These are phyloP conservation scores for Urocynchramus pylzowi DNA, from an alignment of 2,113 vertebrate species.

Conservation along the genomic window DNA sequence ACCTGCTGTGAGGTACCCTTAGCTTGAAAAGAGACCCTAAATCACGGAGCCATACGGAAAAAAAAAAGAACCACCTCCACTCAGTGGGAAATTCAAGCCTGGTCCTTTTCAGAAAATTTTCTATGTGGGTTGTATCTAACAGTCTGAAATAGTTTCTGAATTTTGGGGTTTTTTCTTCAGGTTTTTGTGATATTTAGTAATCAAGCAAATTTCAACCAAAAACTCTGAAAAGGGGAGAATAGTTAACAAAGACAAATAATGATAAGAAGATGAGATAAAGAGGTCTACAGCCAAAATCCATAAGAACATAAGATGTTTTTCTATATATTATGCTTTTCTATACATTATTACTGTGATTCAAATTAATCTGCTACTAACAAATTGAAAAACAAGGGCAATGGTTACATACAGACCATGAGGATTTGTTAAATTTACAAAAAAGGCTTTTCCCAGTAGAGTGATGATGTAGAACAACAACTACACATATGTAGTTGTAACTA, in stretches of 20 bases:
- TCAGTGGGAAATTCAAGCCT: background rate
- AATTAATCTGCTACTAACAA: background rate
- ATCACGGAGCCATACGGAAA: background rate
- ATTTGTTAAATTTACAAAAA: background rate
- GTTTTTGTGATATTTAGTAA: background rate
- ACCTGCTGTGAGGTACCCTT: background rate
- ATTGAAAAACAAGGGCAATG: background rate
- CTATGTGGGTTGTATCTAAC: background rate
- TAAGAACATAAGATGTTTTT: background rate
- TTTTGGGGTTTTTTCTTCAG: background rate
- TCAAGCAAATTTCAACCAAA: background rate
- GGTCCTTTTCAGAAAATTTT: background rate
- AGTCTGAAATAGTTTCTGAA: background rate
- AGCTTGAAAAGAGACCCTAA: background rate
- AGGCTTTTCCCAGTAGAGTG: background rate
- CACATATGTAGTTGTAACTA: background rate
- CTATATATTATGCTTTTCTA: background rate
- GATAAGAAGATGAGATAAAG: background rate
- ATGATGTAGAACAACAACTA: background rate
- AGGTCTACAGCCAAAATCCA: background rate
- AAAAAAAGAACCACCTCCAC: background rate
- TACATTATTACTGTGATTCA: background rate
- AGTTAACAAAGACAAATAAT: background rate
- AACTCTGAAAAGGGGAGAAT: background rate
- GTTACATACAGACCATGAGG: background rate